Conservation (phyloP, 2,888 invertebrate species). For the Pachliopta kotzebuea region DNA sequence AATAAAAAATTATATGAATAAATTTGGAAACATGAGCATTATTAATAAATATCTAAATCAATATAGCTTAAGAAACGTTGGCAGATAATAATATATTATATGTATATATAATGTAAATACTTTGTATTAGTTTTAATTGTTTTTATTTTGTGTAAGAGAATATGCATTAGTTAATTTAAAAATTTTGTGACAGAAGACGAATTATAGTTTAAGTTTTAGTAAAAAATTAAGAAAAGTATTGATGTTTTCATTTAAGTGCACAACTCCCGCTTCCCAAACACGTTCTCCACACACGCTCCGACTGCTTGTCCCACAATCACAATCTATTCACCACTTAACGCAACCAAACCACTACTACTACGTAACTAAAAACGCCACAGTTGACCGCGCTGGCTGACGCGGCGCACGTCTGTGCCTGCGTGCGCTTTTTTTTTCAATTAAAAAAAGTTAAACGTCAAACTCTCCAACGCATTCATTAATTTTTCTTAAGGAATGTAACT, state of each 20-base stretch:
- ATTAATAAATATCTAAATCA: too few species aligned
- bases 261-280: slow-evolving; percentile 58
- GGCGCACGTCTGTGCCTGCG: slow-evolving; percentile 53
- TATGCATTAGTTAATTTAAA: too few species aligned
- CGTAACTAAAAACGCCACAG: slow-evolving; percentile 46
- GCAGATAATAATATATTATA: too few species aligned
- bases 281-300: slow-evolving; percentile 65
- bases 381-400: slow-evolving; percentile 65
- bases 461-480: slow-evolving; percentile 52
- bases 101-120: too few species aligned
- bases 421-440: slow-evolving; percentile 34
- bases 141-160: too few species aligned
- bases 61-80: too few species aligned
- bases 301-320: slow-evolving; percentile 68
- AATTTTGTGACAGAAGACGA: not conserved
- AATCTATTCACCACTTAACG: slow-evolving; percentile 51
- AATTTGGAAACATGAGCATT: too few species aligned
- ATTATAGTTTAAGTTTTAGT: not conserved
- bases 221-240: not conserved
- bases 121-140: too few species aligned
- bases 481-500: slow-evolving; percentile 64
- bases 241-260: slow-evolving; percentile 36
- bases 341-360: slow-evolving; percentile 34
- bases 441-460: slow-evolving; percentile 45
- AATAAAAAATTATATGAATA: too few species aligned